Evolutionary conservation across 2,797 vertebrate genomes (phyloP).

Genomic region (Ctenopoma kingsleyae): DNA sequence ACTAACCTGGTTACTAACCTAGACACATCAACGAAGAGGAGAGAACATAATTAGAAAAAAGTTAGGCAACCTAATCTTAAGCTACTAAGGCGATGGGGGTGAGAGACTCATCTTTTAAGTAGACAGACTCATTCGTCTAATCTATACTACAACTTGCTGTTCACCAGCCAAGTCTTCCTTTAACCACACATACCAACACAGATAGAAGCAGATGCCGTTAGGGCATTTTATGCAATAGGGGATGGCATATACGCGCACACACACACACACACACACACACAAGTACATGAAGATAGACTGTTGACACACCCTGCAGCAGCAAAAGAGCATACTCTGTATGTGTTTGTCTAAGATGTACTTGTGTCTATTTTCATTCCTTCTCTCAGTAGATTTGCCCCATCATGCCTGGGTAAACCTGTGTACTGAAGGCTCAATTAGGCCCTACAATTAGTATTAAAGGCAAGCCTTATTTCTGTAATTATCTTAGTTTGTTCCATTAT

Average conservation of each 20-base stretch:
- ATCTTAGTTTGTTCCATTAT: too few relatives aligned
- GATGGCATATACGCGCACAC: constrained; percentile 1
- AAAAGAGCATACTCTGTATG: constrained; percentile 7
- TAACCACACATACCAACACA: constrained; percentile 50
- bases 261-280: constrained; percentile 13
- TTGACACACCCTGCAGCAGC: constrained; percentile 23
- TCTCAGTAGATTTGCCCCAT: constrained; percentile 14
- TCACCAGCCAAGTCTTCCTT: constrained; percentile 39
- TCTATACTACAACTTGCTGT: constrained; percentile 51
- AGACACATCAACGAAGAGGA: constrained; percentile 30
- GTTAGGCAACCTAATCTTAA: constrained; percentile 18
- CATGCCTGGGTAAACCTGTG: constrained; percentile 23
- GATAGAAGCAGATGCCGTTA: constrained; percentile 64
- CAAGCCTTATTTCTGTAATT: too few relatives aligned
- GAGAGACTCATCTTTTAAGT: constrained; percentile 61
- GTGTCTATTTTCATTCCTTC: constrained; percentile 20
- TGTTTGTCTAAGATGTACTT: not conserved
- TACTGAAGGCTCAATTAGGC: constrained; percentile 24
- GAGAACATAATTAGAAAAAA: constrained; percentile 32
- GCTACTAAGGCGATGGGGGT: constrained; percentile 34
- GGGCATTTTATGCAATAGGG: constrained; percentile 28
- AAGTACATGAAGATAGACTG: constrained; percentile 32
- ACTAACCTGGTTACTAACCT: constrained; percentile 37
- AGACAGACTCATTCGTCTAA: constrained; percentile 62
- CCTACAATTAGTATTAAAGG: too few relatives aligned